phyloP scores from a whole-genome alignment of 2,113 vertebrate species.

The Tyrannus savana region DNA sequence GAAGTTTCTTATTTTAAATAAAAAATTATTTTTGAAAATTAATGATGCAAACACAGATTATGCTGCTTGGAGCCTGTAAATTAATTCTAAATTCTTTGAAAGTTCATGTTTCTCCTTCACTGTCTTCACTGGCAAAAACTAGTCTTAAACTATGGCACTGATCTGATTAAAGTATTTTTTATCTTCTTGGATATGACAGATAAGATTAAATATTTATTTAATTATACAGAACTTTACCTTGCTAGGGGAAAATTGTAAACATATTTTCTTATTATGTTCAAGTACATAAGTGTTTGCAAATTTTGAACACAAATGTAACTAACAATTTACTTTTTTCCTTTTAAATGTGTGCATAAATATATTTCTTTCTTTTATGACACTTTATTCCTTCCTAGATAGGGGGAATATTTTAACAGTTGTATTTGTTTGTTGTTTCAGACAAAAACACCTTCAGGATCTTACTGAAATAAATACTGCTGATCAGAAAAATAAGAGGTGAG shows the following conservation, averaged over 20 bases:
- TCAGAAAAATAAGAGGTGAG: constrained; percentile 62
- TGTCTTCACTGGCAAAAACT: not conserved
- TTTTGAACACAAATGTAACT: not conserved
- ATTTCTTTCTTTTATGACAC: not conserved
- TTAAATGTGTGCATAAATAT: not conserved
- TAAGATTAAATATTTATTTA: not conserved
- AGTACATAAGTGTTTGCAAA: not conserved
- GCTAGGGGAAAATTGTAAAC: not conserved
- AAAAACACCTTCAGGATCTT: constrained; percentile 8
- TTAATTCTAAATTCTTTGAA: not conserved
- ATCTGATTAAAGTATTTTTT: not conserved
- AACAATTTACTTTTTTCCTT: not conserved
- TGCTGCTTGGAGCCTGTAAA: not conserved
- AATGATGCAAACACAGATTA: not conserved
- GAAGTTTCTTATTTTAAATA: not conserved
- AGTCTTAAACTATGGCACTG: not conserved
- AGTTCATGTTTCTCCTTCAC: not conserved
- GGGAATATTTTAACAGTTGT: not conserved
- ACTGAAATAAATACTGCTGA: constrained; percentile 15
- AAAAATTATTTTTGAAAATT: not conserved
- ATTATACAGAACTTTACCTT: not conserved
- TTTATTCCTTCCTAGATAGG: not conserved
- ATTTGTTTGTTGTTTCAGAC: constrained; percentile 13
- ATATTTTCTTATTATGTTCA: not conserved
- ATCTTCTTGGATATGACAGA: not conserved